Conservation (phyloP, 2,113 vertebrate species). For the Xiphophorus maculatus region DNA sequence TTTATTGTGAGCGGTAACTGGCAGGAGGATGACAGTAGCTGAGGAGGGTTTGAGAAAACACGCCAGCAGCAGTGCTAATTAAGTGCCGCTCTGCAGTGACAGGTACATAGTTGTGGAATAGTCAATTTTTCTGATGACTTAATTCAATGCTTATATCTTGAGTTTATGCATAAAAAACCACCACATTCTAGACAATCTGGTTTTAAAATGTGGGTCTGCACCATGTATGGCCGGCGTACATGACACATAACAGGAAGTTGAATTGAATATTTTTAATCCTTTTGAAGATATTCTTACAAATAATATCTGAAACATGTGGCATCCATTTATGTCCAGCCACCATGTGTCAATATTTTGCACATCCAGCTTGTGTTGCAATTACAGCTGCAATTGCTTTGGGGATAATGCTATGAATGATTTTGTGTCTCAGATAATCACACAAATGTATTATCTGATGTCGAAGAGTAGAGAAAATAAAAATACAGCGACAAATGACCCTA, state of each 20-base stretch:
- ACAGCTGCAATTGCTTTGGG: too few relatives aligned
- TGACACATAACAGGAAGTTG: too few relatives aligned
- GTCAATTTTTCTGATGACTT: constrained; percentile 27
- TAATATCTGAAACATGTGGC: not conserved
- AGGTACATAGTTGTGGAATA: constrained; percentile 2
- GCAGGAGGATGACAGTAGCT: constrained; percentile 35
- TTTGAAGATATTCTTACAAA: not conserved
- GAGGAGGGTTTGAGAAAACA: constrained; percentile 14
- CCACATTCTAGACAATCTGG: not conserved
- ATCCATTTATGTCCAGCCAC: not conserved
- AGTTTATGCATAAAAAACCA: not conserved
- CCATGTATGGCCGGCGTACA: too few relatives aligned
- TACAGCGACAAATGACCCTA: not conserved
- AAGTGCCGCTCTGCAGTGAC: constrained; percentile 19
- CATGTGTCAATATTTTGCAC: not conserved
- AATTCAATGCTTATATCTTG: constrained; percentile 23
- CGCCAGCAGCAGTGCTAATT: constrained; percentile 36
- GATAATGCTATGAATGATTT: too few relatives aligned
- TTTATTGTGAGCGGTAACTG: constrained; percentile 53
- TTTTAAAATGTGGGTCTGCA: not conserved
- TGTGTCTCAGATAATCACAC: not conserved
- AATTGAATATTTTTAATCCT: not conserved
- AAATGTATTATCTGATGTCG: not conserved
- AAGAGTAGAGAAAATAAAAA: not conserved
- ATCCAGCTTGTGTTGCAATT: not conserved